Base-by-base conservation (phyloP, 2,888 invertebrate genomes). In the Perizoma affinitatum region DNA sequence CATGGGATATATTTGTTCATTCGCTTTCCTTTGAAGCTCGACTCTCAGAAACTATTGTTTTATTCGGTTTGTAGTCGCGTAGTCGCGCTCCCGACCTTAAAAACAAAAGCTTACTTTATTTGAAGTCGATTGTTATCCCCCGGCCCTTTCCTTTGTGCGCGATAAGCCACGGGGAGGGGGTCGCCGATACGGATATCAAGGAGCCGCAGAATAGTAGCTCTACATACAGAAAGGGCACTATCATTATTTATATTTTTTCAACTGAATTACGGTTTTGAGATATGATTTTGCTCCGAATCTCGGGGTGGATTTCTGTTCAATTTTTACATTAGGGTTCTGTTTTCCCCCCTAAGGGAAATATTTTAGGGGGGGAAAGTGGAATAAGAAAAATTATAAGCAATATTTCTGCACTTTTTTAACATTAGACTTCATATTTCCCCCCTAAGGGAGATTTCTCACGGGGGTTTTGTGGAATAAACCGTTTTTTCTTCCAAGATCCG, bases 21-120 rank as follows among this genome's bases (percentile, higher is more conserved):
- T 49, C 49, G 57, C 36, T 55, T 62, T 58, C 53, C 65, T 68
- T 68, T 66, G 65, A 63, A 42, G 52, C 49, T 9, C 51, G 56
- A 43, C 61, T 59, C 66, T 42, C 43, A 22, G 62, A 51, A 68
- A 65, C 69, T 70, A 70, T 68, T 68, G 66, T 70, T 68, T 66
- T 66, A 68, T 70, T 69, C 65, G 66, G 69, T 66, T 64, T 66
- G 67, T 38, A 64, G 56, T 35, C 45, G 51, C 10, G 40, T 8
- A 4, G 40, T 44, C 22, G 59, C 61, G 54, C 67, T 58, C 56
- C 44, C 50, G 63, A 69, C 61, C 67, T 67, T 68, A 70, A 73
- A 74, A 75, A 78, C 76, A 76, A 81, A 75, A 71, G 72, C 69
- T 70, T 74, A 72, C 72, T 76, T 79, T 79, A 82, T 82, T 79